Evolutionary conservation across 2,797 vertebrate species (phyloP).

Genomic region (Gadopsis bispinosus): DNA sequence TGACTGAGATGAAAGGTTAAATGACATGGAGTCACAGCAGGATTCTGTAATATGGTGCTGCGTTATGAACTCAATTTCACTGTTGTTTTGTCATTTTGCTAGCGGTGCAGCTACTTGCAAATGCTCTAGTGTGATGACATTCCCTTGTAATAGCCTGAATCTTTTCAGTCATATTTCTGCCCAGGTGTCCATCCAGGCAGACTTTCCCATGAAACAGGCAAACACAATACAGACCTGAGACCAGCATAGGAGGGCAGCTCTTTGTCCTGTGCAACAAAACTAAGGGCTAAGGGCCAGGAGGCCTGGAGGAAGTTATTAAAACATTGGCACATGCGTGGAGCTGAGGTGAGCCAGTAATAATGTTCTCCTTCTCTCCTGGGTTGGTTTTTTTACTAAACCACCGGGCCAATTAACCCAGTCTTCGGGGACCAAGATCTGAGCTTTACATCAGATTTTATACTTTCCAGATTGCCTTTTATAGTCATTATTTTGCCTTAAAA

Average conservation of each 20-base stretch:
- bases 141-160: constrained; percentile 17
- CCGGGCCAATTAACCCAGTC: constrained; percentile 84
- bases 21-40: constrained; percentile 89
- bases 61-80: constrained; percentile 27
- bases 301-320: constrained; percentile 86
- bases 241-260: constrained; percentile 64
- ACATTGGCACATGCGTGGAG: constrained; percentile 80
- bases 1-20: constrained; percentile 95
- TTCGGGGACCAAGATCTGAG: constrained; percentile 84
- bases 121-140: constrained; percentile 30
- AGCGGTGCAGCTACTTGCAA: constrained; percentile 19
- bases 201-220: constrained; percentile 62
- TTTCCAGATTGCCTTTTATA: constrained; percentile 86
- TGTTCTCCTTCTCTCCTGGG: constrained; percentile 78
- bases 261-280: constrained; percentile 77
- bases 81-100: constrained; percentile 39
- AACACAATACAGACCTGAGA: constrained; percentile 59
- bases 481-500: constrained; percentile 84
- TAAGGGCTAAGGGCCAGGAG: constrained; percentile 79
- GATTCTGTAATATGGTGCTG: constrained; percentile 40
- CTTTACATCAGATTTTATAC: constrained; percentile 85
- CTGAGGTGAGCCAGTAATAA: constrained; percentile 85
- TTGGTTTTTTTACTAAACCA: constrained; percentile 79
- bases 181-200: constrained; percentile 71
- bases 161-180: constrained; percentile 19